Evolutionary conservation across 2,888 invertebrate species (phyloP).

Genomic region (Erebia aethiops): DNA sequence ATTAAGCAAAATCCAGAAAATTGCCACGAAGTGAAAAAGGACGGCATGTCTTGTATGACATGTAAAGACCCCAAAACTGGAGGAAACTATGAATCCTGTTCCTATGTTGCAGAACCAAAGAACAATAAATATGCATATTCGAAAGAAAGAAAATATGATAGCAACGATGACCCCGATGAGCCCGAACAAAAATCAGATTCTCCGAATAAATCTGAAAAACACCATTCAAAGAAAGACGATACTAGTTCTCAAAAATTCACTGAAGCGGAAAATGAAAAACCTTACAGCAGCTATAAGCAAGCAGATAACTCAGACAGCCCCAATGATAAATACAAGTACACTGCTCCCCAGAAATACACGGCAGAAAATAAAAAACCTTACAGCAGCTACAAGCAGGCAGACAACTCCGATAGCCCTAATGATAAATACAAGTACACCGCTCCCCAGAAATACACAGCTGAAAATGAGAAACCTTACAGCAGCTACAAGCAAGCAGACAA

Average conservation of each 20-base stretch:
- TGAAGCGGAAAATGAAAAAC: constrained; percentile 53
- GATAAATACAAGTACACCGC: constrained; percentile 58
- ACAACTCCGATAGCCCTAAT: constrained; percentile 55
- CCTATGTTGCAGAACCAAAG: constrained; percentile 88
- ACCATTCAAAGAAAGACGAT: constrained; percentile 57
- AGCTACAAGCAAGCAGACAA: constrained; percentile 56
- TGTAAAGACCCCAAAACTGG: constrained; percentile 90
- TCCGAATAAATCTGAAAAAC: constrained; percentile 64
- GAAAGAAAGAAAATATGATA: constrained; percentile 85
- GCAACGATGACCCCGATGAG: constrained; percentile 82
- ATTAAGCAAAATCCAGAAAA: constrained; percentile 84
- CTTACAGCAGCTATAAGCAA: constrained; percentile 55
- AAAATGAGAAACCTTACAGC: constrained; percentile 55
- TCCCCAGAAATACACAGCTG: constrained; percentile 55
- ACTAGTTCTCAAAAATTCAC: constrained; percentile 55
- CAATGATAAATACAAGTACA: constrained; percentile 43
- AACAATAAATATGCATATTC: constrained; percentile 88
- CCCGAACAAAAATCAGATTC: constrained; percentile 67
- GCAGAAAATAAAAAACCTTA: constrained; percentile 55
- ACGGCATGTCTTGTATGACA: constrained; percentile 87
- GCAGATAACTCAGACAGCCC: constrained; percentile 56
- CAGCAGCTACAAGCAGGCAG: constrained; percentile 54
- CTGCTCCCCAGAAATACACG: constrained; percentile 54
- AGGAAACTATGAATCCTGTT: constrained; percentile 90
- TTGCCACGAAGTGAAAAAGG: constrained; percentile 85